Conservation (phyloP, 2,797 vertebrate genomes). For the Cottoperca gobio region DNA sequence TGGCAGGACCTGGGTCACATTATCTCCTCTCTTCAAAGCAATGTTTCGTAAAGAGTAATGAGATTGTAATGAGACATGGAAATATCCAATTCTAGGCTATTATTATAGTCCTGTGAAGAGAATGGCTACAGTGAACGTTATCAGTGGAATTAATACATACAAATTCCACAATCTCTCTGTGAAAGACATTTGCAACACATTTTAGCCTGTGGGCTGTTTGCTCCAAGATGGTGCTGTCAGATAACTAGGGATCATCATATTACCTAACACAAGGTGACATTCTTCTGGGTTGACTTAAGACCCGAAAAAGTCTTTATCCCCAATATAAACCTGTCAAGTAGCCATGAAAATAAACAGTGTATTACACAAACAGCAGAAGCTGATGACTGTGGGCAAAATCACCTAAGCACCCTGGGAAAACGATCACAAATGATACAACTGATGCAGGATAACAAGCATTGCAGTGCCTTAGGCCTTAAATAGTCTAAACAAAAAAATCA, state of each 20-base stretch:
- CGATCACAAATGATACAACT: conserved; percentile 32
- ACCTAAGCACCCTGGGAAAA: conserved; percentile 43
- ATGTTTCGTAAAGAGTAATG: neutral
- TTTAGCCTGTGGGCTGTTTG: conserved; percentile 16
- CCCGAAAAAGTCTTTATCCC: conserved; percentile 24
- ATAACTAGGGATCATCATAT: conserved; percentile 29
- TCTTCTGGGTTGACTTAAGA: conserved; percentile 36
- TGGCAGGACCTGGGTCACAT: neutral
- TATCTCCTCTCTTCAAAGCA: neutral
- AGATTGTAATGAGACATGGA: neutral
- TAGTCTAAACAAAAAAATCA: conserved; percentile 36
- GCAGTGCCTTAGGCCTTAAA: conserved; percentile 37
- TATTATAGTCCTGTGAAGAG: neutral
- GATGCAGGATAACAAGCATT: conserved; percentile 46
- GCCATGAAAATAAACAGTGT: conserved; percentile 39
- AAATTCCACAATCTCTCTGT: neutral
- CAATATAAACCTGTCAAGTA: conserved; percentile 27
- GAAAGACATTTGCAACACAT: conserved; percentile 7
- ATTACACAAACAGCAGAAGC: conserved; percentile 24
- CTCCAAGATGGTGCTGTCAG: conserved; percentile 18
- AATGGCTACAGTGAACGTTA: neutral
- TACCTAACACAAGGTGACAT: conserved; percentile 34
- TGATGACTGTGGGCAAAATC: conserved; percentile 45
- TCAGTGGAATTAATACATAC: conserved; percentile 4
- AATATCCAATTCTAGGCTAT: neutral